phyloP scores from a whole-genome alignment of 2,113 vertebrate genomes.

The Hippoglossus stenolepis region DNA sequence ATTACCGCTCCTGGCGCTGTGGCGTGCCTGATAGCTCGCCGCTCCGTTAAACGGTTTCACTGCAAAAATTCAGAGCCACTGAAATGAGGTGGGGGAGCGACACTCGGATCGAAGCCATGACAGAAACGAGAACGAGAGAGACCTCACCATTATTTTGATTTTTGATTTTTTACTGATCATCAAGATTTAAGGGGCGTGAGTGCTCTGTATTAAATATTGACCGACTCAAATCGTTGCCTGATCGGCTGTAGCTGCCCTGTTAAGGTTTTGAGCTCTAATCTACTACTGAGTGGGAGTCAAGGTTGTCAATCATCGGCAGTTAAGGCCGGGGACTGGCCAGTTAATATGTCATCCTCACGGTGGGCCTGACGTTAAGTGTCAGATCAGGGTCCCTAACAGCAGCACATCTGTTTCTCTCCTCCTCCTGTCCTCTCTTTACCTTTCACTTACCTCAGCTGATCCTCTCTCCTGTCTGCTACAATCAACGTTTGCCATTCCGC shows the following conservation, averaged over 20 bases:
- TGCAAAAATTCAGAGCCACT: slow-evolving; percentile 4
- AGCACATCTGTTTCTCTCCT: too few species aligned
- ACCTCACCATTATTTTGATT: not conserved
- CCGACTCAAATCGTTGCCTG: not conserved
- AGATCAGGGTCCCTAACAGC: slow-evolving; percentile 27
- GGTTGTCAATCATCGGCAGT: slow-evolving; percentile 4
- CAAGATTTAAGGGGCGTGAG: slow-evolving; percentile 1
- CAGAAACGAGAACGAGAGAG: not conserved
- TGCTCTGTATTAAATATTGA: not conserved
- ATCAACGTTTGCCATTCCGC: slow-evolving; percentile 43
- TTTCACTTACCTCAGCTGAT: slow-evolving; percentile 4
- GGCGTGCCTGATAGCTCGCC: slow-evolving; percentile 11
- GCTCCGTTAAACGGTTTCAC: slow-evolving; percentile 18
- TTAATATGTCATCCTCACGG: slow-evolving; percentile 8
- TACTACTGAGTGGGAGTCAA: not conserved
- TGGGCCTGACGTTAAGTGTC: not conserved
- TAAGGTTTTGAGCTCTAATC: not conserved
- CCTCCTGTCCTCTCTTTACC: not conserved
- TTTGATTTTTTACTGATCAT: not conserved
- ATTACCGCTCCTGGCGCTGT: slow-evolving; percentile 30
- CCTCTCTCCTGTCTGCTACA: slow-evolving; percentile 18
- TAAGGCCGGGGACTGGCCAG: not conserved
- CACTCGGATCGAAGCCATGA: slow-evolving; percentile 13
- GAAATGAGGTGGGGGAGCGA: slow-evolving; percentile 24
- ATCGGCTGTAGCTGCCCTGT: not conserved